phyloP scores from a whole-genome alignment of 2,888 invertebrate species.

The Metopia argyrocephala region DNA sequence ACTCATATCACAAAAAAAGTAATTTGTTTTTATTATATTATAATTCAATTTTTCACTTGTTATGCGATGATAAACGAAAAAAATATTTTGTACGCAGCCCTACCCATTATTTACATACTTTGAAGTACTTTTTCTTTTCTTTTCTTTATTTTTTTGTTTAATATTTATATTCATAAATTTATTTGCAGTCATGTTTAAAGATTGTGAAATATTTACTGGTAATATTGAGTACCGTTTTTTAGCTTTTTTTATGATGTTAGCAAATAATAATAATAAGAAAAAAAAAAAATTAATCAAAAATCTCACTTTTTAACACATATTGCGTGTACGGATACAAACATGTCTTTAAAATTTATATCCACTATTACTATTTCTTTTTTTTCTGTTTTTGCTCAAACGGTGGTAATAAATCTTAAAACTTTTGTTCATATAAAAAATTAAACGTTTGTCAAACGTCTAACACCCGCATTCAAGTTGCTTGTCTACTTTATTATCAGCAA shows the following conservation, averaged over 20 bases:
- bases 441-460: neutral
- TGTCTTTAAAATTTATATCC: neutral
- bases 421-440: neutral
- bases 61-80: too few species aligned
- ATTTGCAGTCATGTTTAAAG: constrained; percentile 2
- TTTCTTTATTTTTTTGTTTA: neutral
- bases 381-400: too few species aligned
- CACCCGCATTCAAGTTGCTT: neutral
- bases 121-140: constrained; percentile 34
- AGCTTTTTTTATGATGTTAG: neutral
- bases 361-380: neutral
- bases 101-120: constrained; percentile 38
- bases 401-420: neutral
- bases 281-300: constrained; percentile 34
- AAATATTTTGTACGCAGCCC: constrained; percentile 38
- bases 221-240: constrained; percentile 14
- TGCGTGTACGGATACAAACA: constrained; percentile 8
- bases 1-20: neutral
- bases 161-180: constrained; percentile 39
- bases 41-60: constrained; percentile 36
- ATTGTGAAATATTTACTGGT: constrained; percentile 43
- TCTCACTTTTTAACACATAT: constrained; percentile 50
- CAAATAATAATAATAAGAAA: neutral
- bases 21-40: neutral
- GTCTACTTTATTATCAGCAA: neutral